A percentile compares a stretch with the other conserved stretches of the same genome.
These are phyloP conservation scores for Tuta absoluta DNA, from an alignment of 2,888 invertebrate species.

Conservation along the genomic window DNA sequence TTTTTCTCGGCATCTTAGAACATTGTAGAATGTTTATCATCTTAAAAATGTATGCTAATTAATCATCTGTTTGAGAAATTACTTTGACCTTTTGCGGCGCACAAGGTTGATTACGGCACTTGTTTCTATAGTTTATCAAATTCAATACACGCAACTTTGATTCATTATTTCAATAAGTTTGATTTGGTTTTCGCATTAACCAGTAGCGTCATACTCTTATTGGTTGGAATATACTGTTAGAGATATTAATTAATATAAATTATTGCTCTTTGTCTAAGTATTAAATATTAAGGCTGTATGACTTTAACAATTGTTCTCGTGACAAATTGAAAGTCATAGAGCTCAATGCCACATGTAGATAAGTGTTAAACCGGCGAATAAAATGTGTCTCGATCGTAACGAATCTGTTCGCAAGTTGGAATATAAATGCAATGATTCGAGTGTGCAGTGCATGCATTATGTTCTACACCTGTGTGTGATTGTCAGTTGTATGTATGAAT, in stretches of 20 bases:
- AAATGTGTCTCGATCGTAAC: constrained; percentile 21
- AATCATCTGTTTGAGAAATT: constrained; percentile 22
- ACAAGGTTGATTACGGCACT: constrained; percentile 19
- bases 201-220: not conserved
- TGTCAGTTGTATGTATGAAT: constrained; percentile 48
- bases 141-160: not conserved
- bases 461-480: constrained; percentile 52
- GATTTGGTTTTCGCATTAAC: not conserved
- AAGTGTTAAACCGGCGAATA: constrained; percentile 31
- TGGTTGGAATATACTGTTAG: not conserved
- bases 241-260: not conserved
- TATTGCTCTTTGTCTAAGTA: not conserved
- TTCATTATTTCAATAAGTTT: not conserved
- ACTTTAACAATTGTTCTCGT: not conserved
- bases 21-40: constrained; percentile 2
- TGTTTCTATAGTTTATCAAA: constrained; percentile 5
- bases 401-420: not conserved
- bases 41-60: constrained; percentile 18
- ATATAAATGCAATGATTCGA: constrained; percentile 16
- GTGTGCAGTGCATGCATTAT: constrained; percentile 54
- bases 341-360: constrained; percentile 25
- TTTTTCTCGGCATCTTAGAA: constrained; percentile 7
- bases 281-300: constrained; percentile 9
- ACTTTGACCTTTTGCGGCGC: constrained; percentile 20
- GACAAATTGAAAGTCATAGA: constrained; percentile 14